Evolutionary conservation across 2,113 vertebrate species (phyloP).

Genomic region (Polypterus bichir): DNA sequence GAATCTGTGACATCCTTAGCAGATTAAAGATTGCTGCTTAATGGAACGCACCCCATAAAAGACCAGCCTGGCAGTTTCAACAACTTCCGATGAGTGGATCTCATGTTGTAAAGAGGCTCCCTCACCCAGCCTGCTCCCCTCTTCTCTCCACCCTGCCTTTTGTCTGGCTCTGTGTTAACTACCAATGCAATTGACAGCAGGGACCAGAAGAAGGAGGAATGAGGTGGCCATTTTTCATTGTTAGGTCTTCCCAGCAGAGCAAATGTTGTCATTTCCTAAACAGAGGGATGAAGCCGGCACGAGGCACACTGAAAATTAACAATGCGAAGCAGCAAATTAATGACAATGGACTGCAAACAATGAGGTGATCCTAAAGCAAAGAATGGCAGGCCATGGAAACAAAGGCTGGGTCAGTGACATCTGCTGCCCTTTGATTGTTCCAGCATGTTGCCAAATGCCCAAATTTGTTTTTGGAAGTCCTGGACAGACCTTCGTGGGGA

Average conservation of each 20-base stretch:
- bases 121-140: no score
- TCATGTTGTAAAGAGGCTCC: no score
- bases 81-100: no score
- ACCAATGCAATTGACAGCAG: not conserved
- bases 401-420: slow-evolving; percentile 56
- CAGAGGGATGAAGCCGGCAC: slow-evolving; percentile 10
- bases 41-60: no score
- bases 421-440: slow-evolving; percentile 50
- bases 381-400: slow-evolving; percentile 33
- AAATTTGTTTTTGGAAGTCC: slow-evolving; percentile 26
- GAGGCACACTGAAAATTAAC: slow-evolving; percentile 34
- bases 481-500: not conserved
- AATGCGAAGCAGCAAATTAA: slow-evolving; percentile 47
- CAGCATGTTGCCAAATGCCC: slow-evolving; percentile 46
- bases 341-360: slow-evolving; percentile 60
- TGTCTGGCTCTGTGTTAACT: not conserved
- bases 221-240: not conserved
- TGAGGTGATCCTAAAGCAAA: slow-evolving; percentile 44
- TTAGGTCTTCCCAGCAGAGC: not conserved
- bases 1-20: no score
- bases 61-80: no score
- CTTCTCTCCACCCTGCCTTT: not conserved
- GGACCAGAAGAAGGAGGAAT: not conserved
- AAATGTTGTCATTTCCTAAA: slow-evolving; percentile 17
- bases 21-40: no score